Percentiles rank a stretch among this genome's conserved stretches.
phyloP scores from a whole-genome alignment of 1,140 invertebrate species.

The Atta colombica region DNA sequence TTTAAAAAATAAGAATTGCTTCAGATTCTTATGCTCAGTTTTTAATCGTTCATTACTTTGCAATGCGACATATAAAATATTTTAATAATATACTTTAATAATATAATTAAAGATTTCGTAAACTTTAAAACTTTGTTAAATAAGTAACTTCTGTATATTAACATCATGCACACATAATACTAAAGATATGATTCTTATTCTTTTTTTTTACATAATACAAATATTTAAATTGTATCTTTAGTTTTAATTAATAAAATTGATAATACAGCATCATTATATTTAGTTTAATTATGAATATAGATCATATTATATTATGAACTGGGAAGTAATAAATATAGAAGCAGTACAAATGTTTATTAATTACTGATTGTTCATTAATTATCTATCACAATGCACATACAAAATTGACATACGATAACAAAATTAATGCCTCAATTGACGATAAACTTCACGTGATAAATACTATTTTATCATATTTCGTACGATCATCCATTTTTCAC shows the following conservation, averaged over 20 bases:
- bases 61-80: slow-evolving; percentile 3
- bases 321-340: neutral
- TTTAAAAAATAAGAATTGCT: neutral
- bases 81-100: neutral
- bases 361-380: neutral
- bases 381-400: neutral
- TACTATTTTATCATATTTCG: slow-evolving; percentile 13
- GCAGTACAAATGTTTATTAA: neutral
- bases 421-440: neutral
- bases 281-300: neutral
- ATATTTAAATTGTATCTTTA: neutral
- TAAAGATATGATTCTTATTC: neutral
- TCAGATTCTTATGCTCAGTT: neutral
- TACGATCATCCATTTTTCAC: slow-evolving; percentile 20
- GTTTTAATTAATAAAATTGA: neutral
- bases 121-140: neutral
- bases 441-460: neutral
- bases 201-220: slow-evolving; percentile 21
- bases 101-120: slow-evolving; percentile 4
- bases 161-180: neutral
- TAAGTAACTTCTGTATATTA: neutral
- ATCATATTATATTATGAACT: neutral
- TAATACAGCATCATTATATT: neutral
- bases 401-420: neutral
- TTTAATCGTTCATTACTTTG: no score